phyloP scores from a whole-genome alignment of 1,140 invertebrate species.

The Antheraea pernyi region DNA sequence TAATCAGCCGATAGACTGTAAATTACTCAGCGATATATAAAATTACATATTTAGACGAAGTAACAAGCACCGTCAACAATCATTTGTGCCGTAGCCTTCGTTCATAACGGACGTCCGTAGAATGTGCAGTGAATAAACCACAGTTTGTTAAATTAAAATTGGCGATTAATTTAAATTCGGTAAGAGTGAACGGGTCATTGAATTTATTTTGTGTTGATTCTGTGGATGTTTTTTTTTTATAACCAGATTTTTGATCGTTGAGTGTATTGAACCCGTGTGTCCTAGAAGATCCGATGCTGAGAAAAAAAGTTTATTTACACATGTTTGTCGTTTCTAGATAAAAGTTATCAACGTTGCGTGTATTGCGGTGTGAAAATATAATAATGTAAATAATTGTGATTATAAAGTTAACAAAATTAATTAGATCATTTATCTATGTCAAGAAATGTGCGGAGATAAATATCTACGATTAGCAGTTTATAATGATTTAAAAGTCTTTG shows the following conservation, averaged over 20 bases:
- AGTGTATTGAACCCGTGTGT: no score
- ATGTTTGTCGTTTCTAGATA: no score
- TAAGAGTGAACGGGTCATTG: background rate
- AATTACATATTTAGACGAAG: conserved; percentile 1
- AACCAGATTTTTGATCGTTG: no score
- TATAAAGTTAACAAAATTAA: background rate
- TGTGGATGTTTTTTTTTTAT: no score
- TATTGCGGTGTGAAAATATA: no score
- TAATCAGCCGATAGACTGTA: background rate
- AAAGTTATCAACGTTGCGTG: no score
- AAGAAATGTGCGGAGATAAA: no score
- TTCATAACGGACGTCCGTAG: background rate
- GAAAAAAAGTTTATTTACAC: no score
- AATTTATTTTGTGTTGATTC: no score
- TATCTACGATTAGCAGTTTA: no score
- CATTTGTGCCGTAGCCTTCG: background rate
- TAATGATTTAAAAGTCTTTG: no score
- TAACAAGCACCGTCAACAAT: background rate
- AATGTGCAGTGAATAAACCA: background rate
- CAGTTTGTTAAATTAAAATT: background rate
- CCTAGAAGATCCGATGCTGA: no score
- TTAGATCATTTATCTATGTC: background rate
- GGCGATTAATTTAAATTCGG: background rate
- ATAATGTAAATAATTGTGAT: background rate
- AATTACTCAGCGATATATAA: background rate